Evolutionary conservation across 2,113 vertebrate species (phyloP).

Genomic region (Alethe diademata): DNA sequence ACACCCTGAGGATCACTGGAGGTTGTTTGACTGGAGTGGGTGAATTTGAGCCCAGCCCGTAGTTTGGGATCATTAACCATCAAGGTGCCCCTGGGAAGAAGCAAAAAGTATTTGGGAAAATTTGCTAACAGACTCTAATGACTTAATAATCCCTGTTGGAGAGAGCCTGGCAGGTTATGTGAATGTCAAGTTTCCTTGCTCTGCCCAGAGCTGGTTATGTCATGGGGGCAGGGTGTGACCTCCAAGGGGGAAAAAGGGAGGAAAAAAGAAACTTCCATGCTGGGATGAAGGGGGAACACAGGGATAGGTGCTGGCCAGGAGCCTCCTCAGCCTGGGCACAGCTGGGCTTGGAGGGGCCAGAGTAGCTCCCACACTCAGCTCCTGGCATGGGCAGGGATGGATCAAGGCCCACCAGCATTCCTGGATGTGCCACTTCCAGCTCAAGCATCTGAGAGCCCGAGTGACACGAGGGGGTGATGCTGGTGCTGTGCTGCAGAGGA

Average conservation of each 20-base stretch:
- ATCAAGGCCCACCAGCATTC: accelerated
- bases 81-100: constrained; percentile 59
- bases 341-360: accelerated
- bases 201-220: constrained; percentile 42
- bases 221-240: background rate
- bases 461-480: accelerated
- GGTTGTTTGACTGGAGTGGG: background rate
- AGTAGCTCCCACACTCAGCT: background rate
- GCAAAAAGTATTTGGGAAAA: constrained; percentile 59
- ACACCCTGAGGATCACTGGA: background rate
- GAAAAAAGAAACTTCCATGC: background rate
- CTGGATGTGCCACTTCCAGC: background rate
- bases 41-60: background rate
- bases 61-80: constrained; percentile 61
- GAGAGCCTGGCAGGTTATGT: constrained; percentile 34
- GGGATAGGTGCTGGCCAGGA: background rate
- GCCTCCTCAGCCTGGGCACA: background rate
- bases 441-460: accelerated
- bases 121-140: constrained; percentile 58
- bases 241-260: background rate
- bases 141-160: constrained; percentile 54
- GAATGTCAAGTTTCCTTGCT: constrained; percentile 56
- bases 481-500: background rate
- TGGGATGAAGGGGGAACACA: background rate
- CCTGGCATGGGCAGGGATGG: background rate